Percentiles rank a stretch among this genome's conserved stretches.
phyloP scores from a whole-genome alignment of 2,888 invertebrate species.

The Aspidiotus destructor region DNA sequence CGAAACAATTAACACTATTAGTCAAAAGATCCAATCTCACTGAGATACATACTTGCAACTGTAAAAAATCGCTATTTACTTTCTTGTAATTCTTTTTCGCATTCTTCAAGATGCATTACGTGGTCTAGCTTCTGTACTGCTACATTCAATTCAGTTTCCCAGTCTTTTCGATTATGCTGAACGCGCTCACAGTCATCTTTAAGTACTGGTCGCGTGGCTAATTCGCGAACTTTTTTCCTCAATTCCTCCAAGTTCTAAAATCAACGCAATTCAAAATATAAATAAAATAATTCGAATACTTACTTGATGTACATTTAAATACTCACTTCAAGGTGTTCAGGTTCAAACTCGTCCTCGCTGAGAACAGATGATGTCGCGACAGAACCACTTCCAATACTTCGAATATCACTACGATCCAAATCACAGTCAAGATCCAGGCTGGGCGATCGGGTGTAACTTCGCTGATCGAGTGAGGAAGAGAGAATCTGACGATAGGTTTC shows the following conservation, averaged over 20 bases:
- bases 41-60: no score
- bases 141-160: slow-evolving; percentile 66
- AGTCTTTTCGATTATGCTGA: slow-evolving; percentile 62
- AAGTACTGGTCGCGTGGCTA: slow-evolving; percentile 64
- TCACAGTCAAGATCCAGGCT: slow-evolving; percentile 49
- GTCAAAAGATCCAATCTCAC: no score
- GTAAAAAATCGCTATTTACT: neutral
- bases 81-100: slow-evolving; percentile 42
- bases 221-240: slow-evolving; percentile 58
- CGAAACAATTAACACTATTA: no score
- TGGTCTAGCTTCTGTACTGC: slow-evolving; percentile 69
- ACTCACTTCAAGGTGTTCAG: slow-evolving; percentile 28
- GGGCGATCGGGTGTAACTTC: slow-evolving; percentile 25
- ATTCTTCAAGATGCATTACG: slow-evolving; percentile 57
- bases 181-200: slow-evolving; percentile 48
- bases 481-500: slow-evolving; percentile 18
- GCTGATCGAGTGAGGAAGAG: slow-evolving; percentile 17
- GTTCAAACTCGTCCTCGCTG: slow-evolving; percentile 44
- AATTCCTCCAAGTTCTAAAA: slow-evolving; percentile 53
- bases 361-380: slow-evolving; percentile 46
- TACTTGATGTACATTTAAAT: neutral
- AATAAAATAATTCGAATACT: neutral
- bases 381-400: slow-evolving; percentile 49
- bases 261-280: slow-evolving; percentile 24
- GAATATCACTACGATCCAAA: slow-evolving; percentile 50